Evolutionary conservation across 2,113 vertebrate genomes (phyloP).

Genomic region (Pongo abelii): DNA sequence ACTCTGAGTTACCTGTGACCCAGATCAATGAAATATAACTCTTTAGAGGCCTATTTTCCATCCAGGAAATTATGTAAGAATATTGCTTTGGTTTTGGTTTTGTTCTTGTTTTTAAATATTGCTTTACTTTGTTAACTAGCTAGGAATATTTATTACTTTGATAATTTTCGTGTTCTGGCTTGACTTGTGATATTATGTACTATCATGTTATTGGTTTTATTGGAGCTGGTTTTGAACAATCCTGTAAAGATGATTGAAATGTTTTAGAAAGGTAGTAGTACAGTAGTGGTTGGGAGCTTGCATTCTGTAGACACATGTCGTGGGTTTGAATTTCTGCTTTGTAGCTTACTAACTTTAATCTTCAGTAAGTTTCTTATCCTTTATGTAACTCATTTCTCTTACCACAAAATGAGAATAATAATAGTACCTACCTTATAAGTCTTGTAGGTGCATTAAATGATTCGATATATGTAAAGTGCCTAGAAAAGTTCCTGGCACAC

Average conservation of each 20-base stretch:
- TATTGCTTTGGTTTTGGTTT: background rate
- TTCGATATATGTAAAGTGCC: background rate
- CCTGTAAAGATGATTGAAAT: background rate
- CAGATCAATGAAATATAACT: background rate
- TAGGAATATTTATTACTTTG: background rate
- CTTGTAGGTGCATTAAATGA: background rate
- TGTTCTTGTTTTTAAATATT: background rate
- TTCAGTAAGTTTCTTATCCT: background rate
- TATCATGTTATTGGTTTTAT: background rate
- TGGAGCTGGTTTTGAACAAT: no score
- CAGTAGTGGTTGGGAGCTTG: background rate
- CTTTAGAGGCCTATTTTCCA: background rate
- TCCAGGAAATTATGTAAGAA: background rate
- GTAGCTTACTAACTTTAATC: background rate
- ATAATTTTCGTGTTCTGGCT: background rate
- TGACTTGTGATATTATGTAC: background rate
- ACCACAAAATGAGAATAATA: background rate
- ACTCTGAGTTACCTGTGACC: no score
- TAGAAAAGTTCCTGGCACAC: background rate
- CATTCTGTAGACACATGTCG: background rate
- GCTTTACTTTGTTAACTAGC: background rate
- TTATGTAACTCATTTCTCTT: background rate
- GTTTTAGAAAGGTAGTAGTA: background rate
- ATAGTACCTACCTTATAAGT: background rate
- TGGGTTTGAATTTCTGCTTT: background rate